phyloP scores from a whole-genome alignment of 2,797 vertebrate species.

The Aselliscus stoliczkanus region DNA sequence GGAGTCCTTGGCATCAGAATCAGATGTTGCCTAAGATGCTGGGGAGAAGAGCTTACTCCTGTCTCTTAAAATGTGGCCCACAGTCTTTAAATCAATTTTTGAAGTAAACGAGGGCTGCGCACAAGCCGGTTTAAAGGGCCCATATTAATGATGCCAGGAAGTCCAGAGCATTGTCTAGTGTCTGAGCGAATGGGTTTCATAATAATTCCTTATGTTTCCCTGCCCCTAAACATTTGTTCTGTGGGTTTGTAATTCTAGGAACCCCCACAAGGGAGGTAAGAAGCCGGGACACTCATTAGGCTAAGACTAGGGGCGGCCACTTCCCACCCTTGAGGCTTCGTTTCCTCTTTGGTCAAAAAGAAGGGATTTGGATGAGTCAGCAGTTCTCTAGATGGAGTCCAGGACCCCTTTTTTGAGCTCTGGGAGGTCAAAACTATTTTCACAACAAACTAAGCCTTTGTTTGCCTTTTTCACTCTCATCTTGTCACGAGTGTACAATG shows the following conservation, averaged over 20 bases:
- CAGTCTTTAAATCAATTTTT: background rate
- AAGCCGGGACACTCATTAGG: background rate
- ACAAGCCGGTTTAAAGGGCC: background rate
- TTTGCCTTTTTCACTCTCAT: background rate
- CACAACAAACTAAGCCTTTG: no score
- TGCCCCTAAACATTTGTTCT: background rate
- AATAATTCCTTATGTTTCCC: background rate
- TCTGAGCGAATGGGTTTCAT: background rate
- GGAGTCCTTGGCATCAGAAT: background rate
- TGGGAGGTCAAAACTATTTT: background rate
- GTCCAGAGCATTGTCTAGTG: background rate
- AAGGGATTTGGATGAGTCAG: background rate
- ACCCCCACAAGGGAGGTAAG: background rate
- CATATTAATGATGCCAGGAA: background rate
- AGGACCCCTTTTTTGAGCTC: background rate
- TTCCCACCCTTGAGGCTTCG: background rate
- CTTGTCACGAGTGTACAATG: background rate
- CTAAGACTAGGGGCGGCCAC: no score
- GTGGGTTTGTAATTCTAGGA: background rate
- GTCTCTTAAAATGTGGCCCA: background rate
- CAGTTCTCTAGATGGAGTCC: background rate
- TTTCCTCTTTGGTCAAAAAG: background rate
- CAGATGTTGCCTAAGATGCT: background rate
- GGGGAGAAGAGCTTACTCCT: background rate
- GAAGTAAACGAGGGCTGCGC: no score